Conservation (phyloP, 2,113 vertebrate genomes). For the Erythrocercus mccallii region DNA sequence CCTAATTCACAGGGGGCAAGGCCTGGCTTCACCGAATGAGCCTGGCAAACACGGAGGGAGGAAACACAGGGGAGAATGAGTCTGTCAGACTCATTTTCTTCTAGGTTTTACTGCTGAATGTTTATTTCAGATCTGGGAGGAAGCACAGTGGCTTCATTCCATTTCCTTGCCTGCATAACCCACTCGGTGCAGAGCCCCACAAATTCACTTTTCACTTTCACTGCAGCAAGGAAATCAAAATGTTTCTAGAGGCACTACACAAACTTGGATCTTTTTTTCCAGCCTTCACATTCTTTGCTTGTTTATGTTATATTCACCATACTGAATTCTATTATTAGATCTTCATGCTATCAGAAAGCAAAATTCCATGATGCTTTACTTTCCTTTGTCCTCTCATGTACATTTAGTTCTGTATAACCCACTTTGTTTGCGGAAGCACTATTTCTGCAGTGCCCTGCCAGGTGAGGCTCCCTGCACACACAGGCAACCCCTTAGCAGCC, state of each 20-base stretch:
- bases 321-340: not conserved
- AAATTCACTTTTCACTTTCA: not conserved
- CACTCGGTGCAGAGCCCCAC: not conserved
- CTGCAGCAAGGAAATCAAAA: not conserved
- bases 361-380: not conserved
- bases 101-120: slow-evolving; percentile 70
- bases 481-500: not conserved
- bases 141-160: slow-evolving; percentile 70
- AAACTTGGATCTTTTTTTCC: not conserved
- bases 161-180: slow-evolving; percentile 67
- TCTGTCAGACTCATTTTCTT: slow-evolving; percentile 80
- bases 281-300: not conserved
- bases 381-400: not conserved
- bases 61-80: slow-evolving; percentile 70
- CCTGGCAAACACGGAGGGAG: slow-evolving; percentile 71
- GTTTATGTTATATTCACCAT: not conserved
- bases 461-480: not conserved
- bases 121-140: slow-evolving; percentile 77
- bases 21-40: slow-evolving; percentile 56
- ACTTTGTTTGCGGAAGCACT: not conserved
- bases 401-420: not conserved
- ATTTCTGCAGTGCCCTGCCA: not conserved
- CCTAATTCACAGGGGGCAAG: slow-evolving; percentile 57
- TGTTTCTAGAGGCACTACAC: not conserved
- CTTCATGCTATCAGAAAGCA: not conserved